Base-by-base conservation (phyloP, 2,888 invertebrate species). In the Criorhina ranunculi region DNA sequence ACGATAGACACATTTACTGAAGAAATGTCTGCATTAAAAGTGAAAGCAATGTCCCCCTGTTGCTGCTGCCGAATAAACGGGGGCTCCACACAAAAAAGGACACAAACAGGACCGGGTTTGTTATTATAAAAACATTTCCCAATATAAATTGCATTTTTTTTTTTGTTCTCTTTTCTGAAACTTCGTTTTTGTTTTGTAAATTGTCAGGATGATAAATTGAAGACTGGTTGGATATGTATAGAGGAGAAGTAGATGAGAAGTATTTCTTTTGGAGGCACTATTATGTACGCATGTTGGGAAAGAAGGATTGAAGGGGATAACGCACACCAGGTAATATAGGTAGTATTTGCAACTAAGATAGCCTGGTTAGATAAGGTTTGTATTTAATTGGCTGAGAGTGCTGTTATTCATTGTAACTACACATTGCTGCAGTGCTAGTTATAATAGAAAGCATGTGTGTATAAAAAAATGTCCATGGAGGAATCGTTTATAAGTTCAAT, bases 251-350 rank as follows among this genome's bases (percentile, higher is more conserved):
- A n/a, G n/a, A 51, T 8, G 8, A 12, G 1, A n/a, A 29, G 31
- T 15, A 12, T 12, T 12, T 8, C 29, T 29, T 51, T 15, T 59
- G 2, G 8, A 12, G 5, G 9, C 33, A 44, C 46, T 44, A 62
- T 62, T 62, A n/a, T n/a, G n/a, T n/a, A 62, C 62, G 62, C 62
- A 62, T 46, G 46, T 33, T 62, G 37, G 11, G 2, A 35, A 19
- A 57, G 19, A 3, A 37, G 9, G 57, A 35, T 35, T 37, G 5
- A 57, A 37, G 57, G 57, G 35, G 57, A 37, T 57, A 57, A 57
- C 35, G 57, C 57, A 37, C 37, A 37, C 7, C n/a, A 57, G 57
- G 19, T 57, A 57, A 35, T 51, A 12, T n/a, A n/a, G n/a, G n/a
- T n/a, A 24, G 29, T 12, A 31, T 31, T 12, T 51, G 31, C 51